Evolutionary conservation across 2,797 vertebrate species (phyloP), one percentile per base, ranked within the genome.

Genomic region (Enteromius afrohamiltoni): DNA sequence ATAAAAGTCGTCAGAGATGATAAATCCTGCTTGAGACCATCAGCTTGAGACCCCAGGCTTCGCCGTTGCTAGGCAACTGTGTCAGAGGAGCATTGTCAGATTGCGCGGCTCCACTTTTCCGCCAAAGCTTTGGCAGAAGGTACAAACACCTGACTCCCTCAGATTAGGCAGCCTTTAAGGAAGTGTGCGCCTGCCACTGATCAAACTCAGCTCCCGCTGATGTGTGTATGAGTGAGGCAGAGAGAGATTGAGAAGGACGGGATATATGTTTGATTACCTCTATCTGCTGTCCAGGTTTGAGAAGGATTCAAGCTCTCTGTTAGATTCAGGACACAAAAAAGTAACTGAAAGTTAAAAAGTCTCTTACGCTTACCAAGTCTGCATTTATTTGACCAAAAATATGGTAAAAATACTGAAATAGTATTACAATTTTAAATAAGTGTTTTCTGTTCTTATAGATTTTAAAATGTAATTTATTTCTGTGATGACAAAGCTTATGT

Each of bases 11-110:
- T 85, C 47, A 87, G 91, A 86, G 93, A 91, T 91, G 92, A 93
- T 93, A 89, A 93, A 93, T 91, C 91, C 85, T 89, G 86, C 87
- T 83, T 83, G 80, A 9, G 88, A 91, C 94, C 91, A 88, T 95
- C 94, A 94, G 91, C 85, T 80, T 90, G 90, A 91, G 90, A 92
- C 91, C 82, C 62, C 92, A 95, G 92, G 95, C 95, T 96, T 95
- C 89, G 90, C 86, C 14, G 95, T 96, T 96, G 95, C 95, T 91
- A 91, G 16, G 96, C 93, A 96, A 96, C 95, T 92, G 88, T 87
- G 87, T 90, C 26, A 7, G 90, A 93, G 93, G 92, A 95, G 92
- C 91, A 95, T 93, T 92, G 94, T 95, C 47, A 85, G 87, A 87
- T 94, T 92, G 93, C 88, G 92, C 92, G 92, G 92, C 93, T 92